Evolutionary conservation across 53 echinoderm and acorn worm species (phyloP), one percentile per base, ranked within the genome.

Genomic region (Holothuria leucospilota): DNA sequence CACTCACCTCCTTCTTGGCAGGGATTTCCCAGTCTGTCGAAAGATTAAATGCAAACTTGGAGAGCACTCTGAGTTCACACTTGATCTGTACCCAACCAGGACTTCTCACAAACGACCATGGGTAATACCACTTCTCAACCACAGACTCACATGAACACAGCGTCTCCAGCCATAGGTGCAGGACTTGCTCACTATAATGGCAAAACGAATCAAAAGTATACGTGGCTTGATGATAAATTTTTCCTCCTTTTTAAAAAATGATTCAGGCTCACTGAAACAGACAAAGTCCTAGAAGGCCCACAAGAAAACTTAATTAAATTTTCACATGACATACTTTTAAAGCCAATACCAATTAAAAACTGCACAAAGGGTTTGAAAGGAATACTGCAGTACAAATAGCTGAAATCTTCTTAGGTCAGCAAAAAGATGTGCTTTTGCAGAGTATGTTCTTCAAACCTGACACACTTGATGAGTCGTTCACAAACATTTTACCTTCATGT

Each of bases 61-160:
- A 98, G 81, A 98, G 92, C 64, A 98, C 86, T 15, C 98, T 74
- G 59, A 98, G 89, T 77, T 98, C 98, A 65, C 98, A 98, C 77
- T 98, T 98, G 84, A 98, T 98, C 91, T 98, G 98, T 12, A 98
- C 98, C 98, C 98, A 98, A 60, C 98, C 98, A 20, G 98, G 98
- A 63, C 98, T 98, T 21, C 98, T 91, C 16, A 98, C 91, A 92
- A 98, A 98, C 70, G 98, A 98, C 90, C 91, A 98, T 0, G 95
- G 91, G 86, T 98, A 91, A 81, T 98, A 98, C 98, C 98, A 98
- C 88, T 98, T 98, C 93, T 98, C 98, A 16, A 98, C 92, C 29
- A 98, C 86, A 28, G 88, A 81, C 79, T 98, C 98, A 38, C 93
- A 95, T 23, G 98, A 95, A 64, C 95, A 95, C 28, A 98, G 85